These are phyloP conservation scores for Calephelis perditalis DNA, from an alignment of 2,888 invertebrate genomes.

Conservation along the genomic window DNA sequence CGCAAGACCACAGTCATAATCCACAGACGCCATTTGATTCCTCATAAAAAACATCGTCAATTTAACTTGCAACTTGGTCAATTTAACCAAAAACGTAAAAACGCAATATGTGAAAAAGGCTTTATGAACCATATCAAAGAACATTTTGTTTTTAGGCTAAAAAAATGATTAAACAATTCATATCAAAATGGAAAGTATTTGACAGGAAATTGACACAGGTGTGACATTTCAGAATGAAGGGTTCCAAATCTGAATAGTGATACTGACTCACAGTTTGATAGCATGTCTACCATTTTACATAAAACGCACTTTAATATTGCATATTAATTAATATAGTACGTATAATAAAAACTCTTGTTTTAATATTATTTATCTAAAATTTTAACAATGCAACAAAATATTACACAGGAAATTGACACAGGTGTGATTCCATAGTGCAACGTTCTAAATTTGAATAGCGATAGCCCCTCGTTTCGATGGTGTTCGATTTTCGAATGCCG, in stretches of 20 bases:
- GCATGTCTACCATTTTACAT: neutral
- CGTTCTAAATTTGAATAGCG: slow-evolving; percentile 31
- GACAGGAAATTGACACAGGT: slow-evolving; percentile 24
- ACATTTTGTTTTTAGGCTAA: neutral
- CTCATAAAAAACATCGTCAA: too few relatives aligned
- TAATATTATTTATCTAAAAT: neutral
- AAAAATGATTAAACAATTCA: neutral
- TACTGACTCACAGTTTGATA: slow-evolving; percentile 8
- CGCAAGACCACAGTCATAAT: neutral
- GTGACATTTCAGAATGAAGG: slow-evolving; percentile 23
- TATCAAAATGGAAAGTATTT: neutral
- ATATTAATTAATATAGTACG: too few relatives aligned
- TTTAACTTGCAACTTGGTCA: too few relatives aligned
- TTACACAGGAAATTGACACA: slow-evolving; percentile 21
- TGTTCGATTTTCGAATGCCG: slow-evolving; percentile 70
- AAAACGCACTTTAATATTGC: too few relatives aligned
- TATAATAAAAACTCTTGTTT: neutral
- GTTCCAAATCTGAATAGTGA: slow-evolving; percentile 30
- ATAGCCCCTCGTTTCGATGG: slow-evolving; percentile 54
- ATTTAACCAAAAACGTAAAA: neutral
- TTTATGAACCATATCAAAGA: neutral
- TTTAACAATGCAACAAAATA: slow-evolving; percentile 3
- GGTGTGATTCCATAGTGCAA: slow-evolving; percentile 27
- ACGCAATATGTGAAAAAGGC: neutral
- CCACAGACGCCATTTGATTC: neutral